Base-by-base conservation (phyloP, 2,888 invertebrate genomes). In the Actias luna region DNA sequence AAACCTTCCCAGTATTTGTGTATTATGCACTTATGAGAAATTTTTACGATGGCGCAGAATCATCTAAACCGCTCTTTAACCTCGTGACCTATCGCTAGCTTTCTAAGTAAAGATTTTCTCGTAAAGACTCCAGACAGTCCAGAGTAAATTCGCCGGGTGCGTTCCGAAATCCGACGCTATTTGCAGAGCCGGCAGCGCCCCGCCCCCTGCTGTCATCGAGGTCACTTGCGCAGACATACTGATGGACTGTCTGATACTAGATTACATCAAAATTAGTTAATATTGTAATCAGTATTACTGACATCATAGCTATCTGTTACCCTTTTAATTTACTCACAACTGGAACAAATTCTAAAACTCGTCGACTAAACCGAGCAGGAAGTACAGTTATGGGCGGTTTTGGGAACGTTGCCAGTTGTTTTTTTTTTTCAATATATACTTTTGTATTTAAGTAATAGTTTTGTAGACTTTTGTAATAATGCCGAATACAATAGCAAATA, bases 171-270 rank as follows among this genome's bases (percentile, higher is more conserved):
- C 68, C 67, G 73, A 75, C 73, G 72, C 76, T 82, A 78, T 80
- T 78, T 78, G 81, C 77, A 77, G 78, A 77, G 69, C 68, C 61
- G 69, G 65, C 65, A 64, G 65, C 78, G 78, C 78, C 79, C 80
- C 84, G 77, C 84, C 79, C 80, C 81, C 81, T 76, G 72, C 72
- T 72, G 76, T 77, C 79, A 83, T 79, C 80, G 82, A 83, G 84
- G 85, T 82, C 84, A 84, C 72, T 73, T 78, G 85, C 84, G 83
- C 79, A 79, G 79, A 80, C 78, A 76, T 80, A 77, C 74, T 73
- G 75, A 74, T 77, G 74, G 72, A 75, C 76, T 74, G 75, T 72
- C 76, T 71, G 75, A 79, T 73, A 76, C 69, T 74, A 72, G 71
- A 73, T 73, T 61, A 67, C 69, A 67, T 76, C 74, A 69, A 70